phyloP scores from a whole-genome alignment of 2,113 vertebrate species.

The Uria aalge region DNA sequence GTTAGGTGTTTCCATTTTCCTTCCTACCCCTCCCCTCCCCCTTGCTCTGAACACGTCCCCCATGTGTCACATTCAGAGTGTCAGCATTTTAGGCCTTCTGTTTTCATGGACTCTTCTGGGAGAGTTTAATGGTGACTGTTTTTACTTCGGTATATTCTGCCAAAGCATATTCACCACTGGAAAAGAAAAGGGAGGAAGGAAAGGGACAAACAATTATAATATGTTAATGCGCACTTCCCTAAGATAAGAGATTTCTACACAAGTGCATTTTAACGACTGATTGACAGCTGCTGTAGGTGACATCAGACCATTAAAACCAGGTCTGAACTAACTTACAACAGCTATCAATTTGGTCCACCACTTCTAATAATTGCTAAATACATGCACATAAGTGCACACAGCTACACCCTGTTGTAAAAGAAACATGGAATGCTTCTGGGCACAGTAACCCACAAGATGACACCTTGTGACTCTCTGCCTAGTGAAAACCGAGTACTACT shows the following conservation, averaged over 20 bases:
- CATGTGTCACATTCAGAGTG: conserved; percentile 63
- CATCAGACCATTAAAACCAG: not conserved
- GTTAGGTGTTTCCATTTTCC: not conserved
- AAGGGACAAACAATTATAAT: not conserved
- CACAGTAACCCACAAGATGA: not conserved
- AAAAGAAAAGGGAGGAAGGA: conserved; percentile 13
- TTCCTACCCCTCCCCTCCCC: conserved; percentile 1
- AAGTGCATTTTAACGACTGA: not conserved
- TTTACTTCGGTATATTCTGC: conserved; percentile 93
- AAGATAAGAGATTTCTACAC: not conserved
- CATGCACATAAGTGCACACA: not conserved
- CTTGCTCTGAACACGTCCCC: not conserved
- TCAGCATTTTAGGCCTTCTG: conserved; percentile 44
- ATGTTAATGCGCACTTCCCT: not conserved
- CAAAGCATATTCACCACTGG: conserved; percentile 91
- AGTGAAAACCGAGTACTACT: not conserved
- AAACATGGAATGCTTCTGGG: not conserved
- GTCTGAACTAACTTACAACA: not conserved
- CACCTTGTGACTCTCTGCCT: not conserved
- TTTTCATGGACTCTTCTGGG: conserved; percentile 79
- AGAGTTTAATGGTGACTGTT: conserved; percentile 92
- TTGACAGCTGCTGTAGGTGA: not conserved
- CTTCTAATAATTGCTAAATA: not conserved
- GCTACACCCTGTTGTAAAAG: not conserved
- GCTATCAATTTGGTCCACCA: not conserved